Base-by-base conservation (phyloP, 2,113 vertebrate species). In the Dinomys branickii region DNA sequence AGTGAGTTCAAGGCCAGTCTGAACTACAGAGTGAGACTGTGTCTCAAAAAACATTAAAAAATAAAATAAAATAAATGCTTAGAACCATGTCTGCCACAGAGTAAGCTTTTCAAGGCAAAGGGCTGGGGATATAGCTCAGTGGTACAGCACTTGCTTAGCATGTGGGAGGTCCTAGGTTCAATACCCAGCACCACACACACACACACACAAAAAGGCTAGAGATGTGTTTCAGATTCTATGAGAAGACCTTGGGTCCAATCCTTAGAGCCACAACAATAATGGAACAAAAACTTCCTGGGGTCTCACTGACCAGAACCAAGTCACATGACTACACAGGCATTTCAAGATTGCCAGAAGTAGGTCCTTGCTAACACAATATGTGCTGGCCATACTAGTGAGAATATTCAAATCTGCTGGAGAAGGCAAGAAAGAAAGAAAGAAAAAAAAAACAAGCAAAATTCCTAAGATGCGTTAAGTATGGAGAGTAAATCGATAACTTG, bases 401-500 rank as follows among this genome's bases (percentile, higher is more conserved):
- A 58, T 44, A 61, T 86, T 85, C 65, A 56, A 91, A 59, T 93
- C 71, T 89, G 28, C 94, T 65, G 4, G n/a, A 69, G 88, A 88
- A 88, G 58, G 47, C 85, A 96, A 96, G 69, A 71, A 85, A 96
- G 44, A 63, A 10, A 78, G 12, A 85, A 61, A 47, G 5, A 10
- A 56, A 56, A 17, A 28, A 28, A 28, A 61, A 61, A 61, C 41
- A 41, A 65, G 20, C 77, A 90, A 85, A 85, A 91, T 88, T 87
- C 35, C 47, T 59, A 33, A 92, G 52, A 63, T 33, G 8, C 44
- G 78, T 86, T 88, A 85, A 38, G 54, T 78, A 61, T 41, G 93
- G 83, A 82, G 3, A 82, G 77, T 67, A 84, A 84, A 58, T 19
- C 85, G 58, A 28, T 86, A 92, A 88, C 58, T 77, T 73, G 69